Conservation (phyloP, 2,888 invertebrate species). For the Amitus sp. region DNA sequence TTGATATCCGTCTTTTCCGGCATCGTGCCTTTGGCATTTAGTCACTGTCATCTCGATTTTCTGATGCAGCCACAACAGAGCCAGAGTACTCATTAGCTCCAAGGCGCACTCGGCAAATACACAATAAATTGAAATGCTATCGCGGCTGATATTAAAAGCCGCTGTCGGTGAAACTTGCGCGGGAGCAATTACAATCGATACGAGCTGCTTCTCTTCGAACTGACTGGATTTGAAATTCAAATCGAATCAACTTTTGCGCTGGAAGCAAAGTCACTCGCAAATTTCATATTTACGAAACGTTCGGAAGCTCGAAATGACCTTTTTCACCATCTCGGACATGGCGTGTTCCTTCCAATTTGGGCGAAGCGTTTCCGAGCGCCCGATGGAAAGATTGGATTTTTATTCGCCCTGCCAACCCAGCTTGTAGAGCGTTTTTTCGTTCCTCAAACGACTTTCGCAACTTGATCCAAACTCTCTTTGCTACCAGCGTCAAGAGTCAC, state of each 20-base stretch:
- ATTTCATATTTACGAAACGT: neutral
- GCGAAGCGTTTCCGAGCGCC: neutral
- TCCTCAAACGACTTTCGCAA: constrained; percentile 14
- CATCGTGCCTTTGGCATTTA: too few relatives aligned
- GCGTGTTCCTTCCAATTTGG: neutral
- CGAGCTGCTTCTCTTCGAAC: neutral
- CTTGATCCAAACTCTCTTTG: constrained; percentile 11
- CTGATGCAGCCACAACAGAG: too few relatives aligned
- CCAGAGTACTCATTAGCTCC: too few relatives aligned
- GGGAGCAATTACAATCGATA: neutral
- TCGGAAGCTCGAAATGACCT: neutral
- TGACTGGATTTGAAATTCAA: neutral
- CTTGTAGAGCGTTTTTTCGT: constrained; percentile 6
- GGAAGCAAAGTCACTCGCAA: neutral
- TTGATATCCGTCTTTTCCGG: too few relatives aligned
- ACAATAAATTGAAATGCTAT: too few relatives aligned
- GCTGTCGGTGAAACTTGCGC: too few relatives aligned
- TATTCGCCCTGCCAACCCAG: constrained; percentile 7
- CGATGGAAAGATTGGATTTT: constrained; percentile 5
- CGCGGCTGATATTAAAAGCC: too few relatives aligned
- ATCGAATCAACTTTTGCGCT: neutral
- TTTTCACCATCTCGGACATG: neutral
- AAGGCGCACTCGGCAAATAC: too few relatives aligned
- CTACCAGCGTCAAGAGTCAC: constrained; percentile 3
- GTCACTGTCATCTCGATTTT: too few relatives aligned